Base-by-base conservation (phyloP, 2,797 vertebrate genomes). In the Melanotaenia trifasciata region DNA sequence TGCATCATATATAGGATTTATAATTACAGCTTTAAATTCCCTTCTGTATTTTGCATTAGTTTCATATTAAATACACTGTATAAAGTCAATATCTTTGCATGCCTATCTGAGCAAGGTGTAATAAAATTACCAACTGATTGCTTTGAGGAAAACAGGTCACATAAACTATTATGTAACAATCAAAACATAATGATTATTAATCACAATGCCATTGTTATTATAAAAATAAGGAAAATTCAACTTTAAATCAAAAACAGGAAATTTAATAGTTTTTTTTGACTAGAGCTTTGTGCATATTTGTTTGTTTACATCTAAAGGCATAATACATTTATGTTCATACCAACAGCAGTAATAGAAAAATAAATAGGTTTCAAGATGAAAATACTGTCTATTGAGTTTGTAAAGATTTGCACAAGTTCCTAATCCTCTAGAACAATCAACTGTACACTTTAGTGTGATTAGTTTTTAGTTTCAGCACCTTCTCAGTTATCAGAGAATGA, bases 1-100 rank as follows among this genome's bases (percentile, higher is more conserved):
- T 35, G 56, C 72, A 40, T 72, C 56, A 28, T 67, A 22, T 65
- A 80, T 72, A 47, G 61, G 62, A 79, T 87, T 83, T 88, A 32
- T 77, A 70, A 16, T 70, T 74, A 80, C 85, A 84, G 60, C 64
- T 51, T 28, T 36, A 67, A 57, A 84, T 75, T 64, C 53, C 68
- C 62, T 24, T 58, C 10, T 58, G 38, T 83, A 80, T 85, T 76
- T 7, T 47, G 20, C 16, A 20, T 14, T 18, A 47, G 18, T 45
- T 45, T 20, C 3, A 18, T 45, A 20, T 45, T 0, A 45, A 45
- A 45, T 20, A 45, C 20, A 7, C 43, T 45, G 18, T 20, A 20
- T 20, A 45, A 45, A 16, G 50, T 58, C 58, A 53, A 51, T 14
- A 10, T 74, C 38, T 72, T 70, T 63, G 47, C 47, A 66, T 71